A percentile compares a stretch with the other conserved stretches of the same genome.
These are phyloP conservation scores for Plectropomus leopardus DNA, from an alignment of 2,113 vertebrate genomes.

Conservation along the genomic window DNA sequence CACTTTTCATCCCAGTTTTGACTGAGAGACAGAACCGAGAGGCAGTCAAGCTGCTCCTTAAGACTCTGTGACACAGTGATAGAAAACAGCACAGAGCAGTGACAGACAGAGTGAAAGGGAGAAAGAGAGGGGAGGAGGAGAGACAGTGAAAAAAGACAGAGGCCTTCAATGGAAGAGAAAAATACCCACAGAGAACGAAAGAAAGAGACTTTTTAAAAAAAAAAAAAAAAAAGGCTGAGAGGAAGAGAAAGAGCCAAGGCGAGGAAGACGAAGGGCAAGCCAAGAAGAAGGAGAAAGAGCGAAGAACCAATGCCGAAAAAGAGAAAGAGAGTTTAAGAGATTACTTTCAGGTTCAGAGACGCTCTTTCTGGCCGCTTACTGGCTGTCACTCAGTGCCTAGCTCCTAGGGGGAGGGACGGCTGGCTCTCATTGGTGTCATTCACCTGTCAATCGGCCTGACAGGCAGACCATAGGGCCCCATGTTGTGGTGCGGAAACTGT, in stretches of 20 bases:
- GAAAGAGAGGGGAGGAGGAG: slow-evolving; percentile 66
- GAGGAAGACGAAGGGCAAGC: slow-evolving; percentile 60
- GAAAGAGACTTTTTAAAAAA: slow-evolving; percentile 16
- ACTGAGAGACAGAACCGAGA: slow-evolving; percentile 90
- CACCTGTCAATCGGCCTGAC: slow-evolving; percentile 96
- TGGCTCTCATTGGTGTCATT: slow-evolving; percentile 97
- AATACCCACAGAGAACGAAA: slow-evolving; percentile 59
- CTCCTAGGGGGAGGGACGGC: slow-evolving; percentile 91
- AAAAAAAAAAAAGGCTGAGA: slow-evolving; percentile 54
- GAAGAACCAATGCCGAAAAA: slow-evolving; percentile 33
- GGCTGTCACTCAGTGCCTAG: slow-evolving; percentile 91
- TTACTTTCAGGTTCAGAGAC: slow-evolving; percentile 98
- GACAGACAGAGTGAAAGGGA: slow-evolving; percentile 87
- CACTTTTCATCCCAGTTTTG: slow-evolving; percentile 86
- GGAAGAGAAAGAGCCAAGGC: slow-evolving; percentile 56
- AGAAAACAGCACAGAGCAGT: slow-evolving; percentile 78
- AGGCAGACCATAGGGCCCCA: slow-evolving; percentile 96
- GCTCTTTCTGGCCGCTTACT: slow-evolving; percentile 94
- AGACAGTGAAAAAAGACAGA: slow-evolving; percentile 71
- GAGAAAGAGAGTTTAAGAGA: slow-evolving; percentile 66
- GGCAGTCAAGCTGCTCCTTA: slow-evolving; percentile 92
- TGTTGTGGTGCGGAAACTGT: slow-evolving; percentile 99
- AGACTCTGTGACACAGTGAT: slow-evolving; percentile 87
- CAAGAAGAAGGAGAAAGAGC: slow-evolving; percentile 73
- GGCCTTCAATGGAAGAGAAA: slow-evolving; percentile 69